Base-by-base conservation (phyloP, 1,140 invertebrate genomes). In the Drosophila pallidifrons region DNA sequence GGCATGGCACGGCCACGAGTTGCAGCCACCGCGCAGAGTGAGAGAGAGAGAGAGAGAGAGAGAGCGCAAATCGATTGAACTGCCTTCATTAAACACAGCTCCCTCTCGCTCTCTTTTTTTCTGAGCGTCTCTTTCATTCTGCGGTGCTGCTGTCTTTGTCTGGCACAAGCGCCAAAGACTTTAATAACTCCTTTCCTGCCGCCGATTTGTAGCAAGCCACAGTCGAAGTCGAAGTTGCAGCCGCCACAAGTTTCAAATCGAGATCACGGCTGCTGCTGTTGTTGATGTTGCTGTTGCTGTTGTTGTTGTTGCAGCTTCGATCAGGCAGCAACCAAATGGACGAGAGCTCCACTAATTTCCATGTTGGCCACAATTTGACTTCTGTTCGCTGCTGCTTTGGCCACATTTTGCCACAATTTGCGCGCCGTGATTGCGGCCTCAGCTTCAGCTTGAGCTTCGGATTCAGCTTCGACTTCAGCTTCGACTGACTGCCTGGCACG, bases 311-410 rank as follows among this genome's bases (percentile, higher is more conserved):
- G 66, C 54, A 68, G 70, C 72, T 67, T 70, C 81, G 81, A 83
- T 83, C 77, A 67, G 64, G 54, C 64, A 70, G 66, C 66, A 38
- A 38, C 55, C 58, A 16, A 69, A 68, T 68, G 63, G 63, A 73
- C 61, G 51, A 68, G 77, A 68, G 77, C 75, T 86, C 71, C 79
- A 80, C 86, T 88, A 88, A 88, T 88, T 89, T 90, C 73, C 76
- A 82, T 90, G 77, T 90, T 90, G 79, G 79, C 87, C 79, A 90
- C 87, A 90, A 90, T 82, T 81, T 89, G 87, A 90, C 85, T 90
- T 87, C 82, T 91, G 82, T 91, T 83, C 85, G 70, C 43, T 41
- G 75, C 30, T 45, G 16, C 38, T 47, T 45, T 38, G 75, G 52
- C 63, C 77, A 75, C 78, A 79, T 79, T 82, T 71, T 83, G 69